These are phyloP conservation scores for Troides helena DNA, from an alignment of 2,888 invertebrate genomes.

Conservation along the genomic window DNA sequence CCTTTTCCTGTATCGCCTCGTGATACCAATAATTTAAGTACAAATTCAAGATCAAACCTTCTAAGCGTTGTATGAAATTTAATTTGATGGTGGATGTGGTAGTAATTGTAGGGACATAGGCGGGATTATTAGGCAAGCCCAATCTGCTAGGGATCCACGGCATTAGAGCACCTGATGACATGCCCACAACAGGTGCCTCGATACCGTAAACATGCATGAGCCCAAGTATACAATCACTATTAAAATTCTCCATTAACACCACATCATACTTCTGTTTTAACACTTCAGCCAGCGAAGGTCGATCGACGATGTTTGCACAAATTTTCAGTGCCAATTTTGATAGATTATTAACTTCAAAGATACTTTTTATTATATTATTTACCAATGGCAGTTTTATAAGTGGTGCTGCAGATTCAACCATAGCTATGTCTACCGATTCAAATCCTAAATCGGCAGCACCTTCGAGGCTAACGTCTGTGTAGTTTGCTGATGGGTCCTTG, in stretches of 20 bases:
- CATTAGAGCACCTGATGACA: constrained; percentile 71
- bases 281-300: constrained; percentile 38
- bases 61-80: constrained; percentile 57
- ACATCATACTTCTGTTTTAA: constrained; percentile 69
- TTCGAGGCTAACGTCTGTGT: constrained; percentile 65
- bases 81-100: constrained; percentile 58
- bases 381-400: constrained; percentile 30
- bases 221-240: constrained; percentile 77
- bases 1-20: constrained; percentile 53
- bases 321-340: constrained; percentile 35
- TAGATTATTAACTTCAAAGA: constrained; percentile 31
- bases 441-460: constrained; percentile 59
- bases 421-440: constrained; percentile 53
- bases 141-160: constrained; percentile 61
- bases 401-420: neutral
- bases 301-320: constrained; percentile 38
- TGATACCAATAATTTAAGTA: constrained; percentile 39
- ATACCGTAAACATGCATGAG: constrained; percentile 63
- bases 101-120: constrained; percentile 67
- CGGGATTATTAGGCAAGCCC: constrained; percentile 54
- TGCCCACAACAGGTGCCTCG: constrained; percentile 68
- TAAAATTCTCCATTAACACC: constrained; percentile 75
- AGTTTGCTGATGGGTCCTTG: constrained; percentile 66
- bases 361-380: constrained; percentile 31
- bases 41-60: constrained; percentile 34